Evolutionary conservation across 2,888 invertebrate species (phyloP).

Genomic region (Cosmopolites sordidus): DNA sequence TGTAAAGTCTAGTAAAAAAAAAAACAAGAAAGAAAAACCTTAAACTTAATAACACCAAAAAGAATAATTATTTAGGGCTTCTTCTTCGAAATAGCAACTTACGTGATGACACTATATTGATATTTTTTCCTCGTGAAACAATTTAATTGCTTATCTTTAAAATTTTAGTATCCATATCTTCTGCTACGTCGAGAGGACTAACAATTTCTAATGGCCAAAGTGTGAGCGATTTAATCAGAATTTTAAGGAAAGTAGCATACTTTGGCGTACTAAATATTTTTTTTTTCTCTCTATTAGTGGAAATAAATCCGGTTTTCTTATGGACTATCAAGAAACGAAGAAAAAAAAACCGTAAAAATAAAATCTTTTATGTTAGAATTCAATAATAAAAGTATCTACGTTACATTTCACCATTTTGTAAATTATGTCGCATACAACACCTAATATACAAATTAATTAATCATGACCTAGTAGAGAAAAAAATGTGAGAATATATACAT

Average conservation of each 20-base stretch:
- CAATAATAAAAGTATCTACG: constrained; percentile 23
- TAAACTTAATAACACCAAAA: constrained; percentile 38
- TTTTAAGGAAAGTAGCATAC: neutral
- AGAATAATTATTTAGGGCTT: constrained; percentile 32
- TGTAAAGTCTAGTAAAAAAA: constrained; percentile 27
- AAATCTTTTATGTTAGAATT: constrained; percentile 24
- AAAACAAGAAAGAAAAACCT: constrained; percentile 30
- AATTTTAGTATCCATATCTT: constrained; percentile 1
- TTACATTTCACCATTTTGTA: constrained; percentile 25
- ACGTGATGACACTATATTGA: constrained; percentile 25
- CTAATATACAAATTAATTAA: constrained; percentile 26
- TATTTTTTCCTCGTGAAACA: neutral
- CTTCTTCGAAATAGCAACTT: neutral
- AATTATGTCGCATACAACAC: constrained; percentile 24
- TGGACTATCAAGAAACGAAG: constrained; percentile 15
- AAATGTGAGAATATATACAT: constrained; percentile 25
- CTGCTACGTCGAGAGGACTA: constrained; percentile 1
- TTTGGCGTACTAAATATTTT: neutral
- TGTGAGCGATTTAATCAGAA: neutral
- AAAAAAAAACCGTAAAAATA: constrained; percentile 24
- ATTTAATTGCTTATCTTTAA: neutral
- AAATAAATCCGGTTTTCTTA: neutral
- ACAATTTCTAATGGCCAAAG: neutral
- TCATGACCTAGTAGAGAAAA: constrained; percentile 27
- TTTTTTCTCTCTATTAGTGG: neutral